Conservation (phyloP, 2,797 vertebrate genomes). For the Epinephelus malabaricus region DNA sequence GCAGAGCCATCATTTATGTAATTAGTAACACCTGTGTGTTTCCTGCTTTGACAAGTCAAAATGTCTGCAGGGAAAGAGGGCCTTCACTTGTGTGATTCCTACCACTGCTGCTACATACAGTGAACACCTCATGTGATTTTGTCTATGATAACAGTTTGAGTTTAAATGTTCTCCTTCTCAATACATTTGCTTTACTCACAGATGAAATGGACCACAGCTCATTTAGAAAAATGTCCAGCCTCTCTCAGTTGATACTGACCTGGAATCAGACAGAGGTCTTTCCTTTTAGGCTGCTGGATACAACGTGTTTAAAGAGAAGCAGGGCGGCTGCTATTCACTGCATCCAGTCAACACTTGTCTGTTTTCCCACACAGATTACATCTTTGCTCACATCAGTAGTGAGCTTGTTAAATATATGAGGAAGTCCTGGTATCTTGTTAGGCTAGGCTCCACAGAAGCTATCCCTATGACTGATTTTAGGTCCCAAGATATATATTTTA, state of each 20-base stretch:
- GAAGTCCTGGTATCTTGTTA: slow-evolving; percentile 25
- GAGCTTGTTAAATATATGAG: slow-evolving; percentile 36
- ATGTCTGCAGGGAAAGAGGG: not conserved
- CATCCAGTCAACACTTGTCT: slow-evolving; percentile 40
- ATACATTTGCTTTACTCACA: slow-evolving; percentile 8
- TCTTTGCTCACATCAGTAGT: slow-evolving; percentile 42
- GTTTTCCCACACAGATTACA: slow-evolving; percentile 44
- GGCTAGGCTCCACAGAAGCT: not conserved
- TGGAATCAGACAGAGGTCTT: slow-evolving; percentile 29
- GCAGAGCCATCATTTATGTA: not conserved
- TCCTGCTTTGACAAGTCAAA: not conserved
- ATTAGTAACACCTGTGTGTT: not conserved
- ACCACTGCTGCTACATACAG: not conserved
- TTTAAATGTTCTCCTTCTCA: slow-evolving; percentile 5
- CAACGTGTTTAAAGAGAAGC: slow-evolving; percentile 29
- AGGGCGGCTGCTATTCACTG: slow-evolving; percentile 27
- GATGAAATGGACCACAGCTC: slow-evolving; percentile 38
- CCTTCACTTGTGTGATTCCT: not conserved
- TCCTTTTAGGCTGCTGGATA: slow-evolving; percentile 10
- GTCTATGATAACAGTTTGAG: slow-evolving; percentile 6
- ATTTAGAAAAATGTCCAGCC: slow-evolving; percentile 31
- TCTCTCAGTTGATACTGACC: slow-evolving; percentile 29
- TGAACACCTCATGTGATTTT: slow-evolving; percentile 11
- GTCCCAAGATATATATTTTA: slow-evolving; percentile 36
- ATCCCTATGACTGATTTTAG: slow-evolving; percentile 33